Percentiles rank a stretch among this genome's conserved stretches.
These are phyloP conservation scores for Ceratosolen solmsi DNA, from an alignment of 1,140 invertebrate species.

Conservation along the genomic window DNA sequence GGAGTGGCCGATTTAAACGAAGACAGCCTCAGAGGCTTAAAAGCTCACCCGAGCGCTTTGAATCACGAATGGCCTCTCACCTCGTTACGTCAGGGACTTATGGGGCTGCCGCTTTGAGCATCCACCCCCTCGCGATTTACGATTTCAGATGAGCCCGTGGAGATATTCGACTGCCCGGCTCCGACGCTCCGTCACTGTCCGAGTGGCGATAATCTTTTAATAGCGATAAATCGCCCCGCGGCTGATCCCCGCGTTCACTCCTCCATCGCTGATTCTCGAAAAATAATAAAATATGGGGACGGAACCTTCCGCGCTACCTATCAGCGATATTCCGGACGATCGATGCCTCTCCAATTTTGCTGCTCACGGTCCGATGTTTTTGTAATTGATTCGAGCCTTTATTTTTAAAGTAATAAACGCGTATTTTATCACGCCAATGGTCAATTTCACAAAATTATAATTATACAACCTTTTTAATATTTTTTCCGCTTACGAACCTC, in stretches of 20 bases:
- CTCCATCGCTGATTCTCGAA: background rate
- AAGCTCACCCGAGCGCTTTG: background rate
- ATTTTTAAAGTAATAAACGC: too few species aligned
- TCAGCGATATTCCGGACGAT: background rate
- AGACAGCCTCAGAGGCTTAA: conserved; percentile 30
- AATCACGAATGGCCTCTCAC: conserved; percentile 46
- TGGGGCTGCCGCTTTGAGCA: background rate
- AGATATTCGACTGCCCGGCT: conserved; percentile 41
- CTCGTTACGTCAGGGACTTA: conserved; percentile 46
- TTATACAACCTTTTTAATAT: too few species aligned
- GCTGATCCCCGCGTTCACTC: background rate
- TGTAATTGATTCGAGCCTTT: too few species aligned
- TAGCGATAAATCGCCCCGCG: conserved; percentile 34
- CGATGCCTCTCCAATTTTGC: too few species aligned
- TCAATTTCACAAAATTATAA: too few species aligned
- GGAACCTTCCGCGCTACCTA: background rate
- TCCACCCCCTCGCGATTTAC: conserved; percentile 35
- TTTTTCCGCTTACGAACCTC: too few species aligned
- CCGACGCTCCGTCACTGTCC: conserved; percentile 45
- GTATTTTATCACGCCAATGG: too few species aligned
- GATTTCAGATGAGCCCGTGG: conserved; percentile 46
- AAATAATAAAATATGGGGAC: background rate
- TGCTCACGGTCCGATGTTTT: too few species aligned
- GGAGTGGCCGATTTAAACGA: conserved; percentile 45
- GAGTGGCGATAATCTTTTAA: conserved; percentile 46